Evolutionary conservation across 1,140 invertebrate genomes (phyloP), one percentile per base, ranked within the genome.

Genomic region (Cecropterus lyciades): DNA sequence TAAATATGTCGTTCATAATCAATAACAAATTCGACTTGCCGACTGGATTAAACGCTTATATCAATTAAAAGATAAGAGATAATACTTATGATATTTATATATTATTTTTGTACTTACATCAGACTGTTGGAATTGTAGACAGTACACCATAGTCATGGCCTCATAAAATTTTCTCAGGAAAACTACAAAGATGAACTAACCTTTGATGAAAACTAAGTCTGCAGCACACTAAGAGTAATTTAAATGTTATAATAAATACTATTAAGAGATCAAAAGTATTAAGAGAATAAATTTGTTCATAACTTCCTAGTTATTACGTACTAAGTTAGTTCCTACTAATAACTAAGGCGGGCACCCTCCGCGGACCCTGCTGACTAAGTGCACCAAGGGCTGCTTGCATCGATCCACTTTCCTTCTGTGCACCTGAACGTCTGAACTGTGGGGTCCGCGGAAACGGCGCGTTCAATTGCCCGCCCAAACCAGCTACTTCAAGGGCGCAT

Each of bases 301-400:
- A 30, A 30, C 3, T 30, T 7, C 27, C 7, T 8, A 30, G 27
- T 8, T 30, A 30, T 30, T 30, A 5, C 27, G 3, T 30, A 43
- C 9, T 16, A 40, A n/a, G 30, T 2, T 8, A 20, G 20, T 20
- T 20, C 20, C 20, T 20, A 20, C 20, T 20, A 20, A 20, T 27
- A 11, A 45, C 17, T 57, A 45, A 84, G 77, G 70, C 82, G 82
- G 70, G 72, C 74, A 76, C 72, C 75, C 80, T 74, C 73, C 24
- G 48, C 71, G 72, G 76, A 69, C 69, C 73, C 82, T 82, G 74
- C 81, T 75, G 76, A 74, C 56, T 78, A 80, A 85, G 80, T 87
- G 85, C 78, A 85, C 43, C 9, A 52, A 57, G 57, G 60, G 56
- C 14, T 24, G 51, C 24, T 24, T 76, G 69, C 77, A 82, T 77